Evolutionary conservation across 1,140 invertebrate genomes (phyloP).

Genomic region (Anoplophora glabripennis): DNA sequence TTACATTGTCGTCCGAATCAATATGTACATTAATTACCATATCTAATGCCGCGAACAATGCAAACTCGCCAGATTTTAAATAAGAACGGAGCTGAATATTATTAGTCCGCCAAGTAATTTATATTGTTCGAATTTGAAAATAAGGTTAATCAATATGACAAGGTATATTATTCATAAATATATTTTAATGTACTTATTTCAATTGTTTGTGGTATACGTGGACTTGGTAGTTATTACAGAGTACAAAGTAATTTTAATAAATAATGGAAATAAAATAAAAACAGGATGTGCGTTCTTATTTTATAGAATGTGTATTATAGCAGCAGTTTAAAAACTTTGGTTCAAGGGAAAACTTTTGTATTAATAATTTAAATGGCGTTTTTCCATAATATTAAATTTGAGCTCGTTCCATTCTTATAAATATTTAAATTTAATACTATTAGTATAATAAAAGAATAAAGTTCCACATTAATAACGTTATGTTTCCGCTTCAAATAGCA

Average conservation of each 20-base stretch:
- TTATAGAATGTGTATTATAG: constrained; percentile 23
- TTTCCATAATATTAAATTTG: neutral
- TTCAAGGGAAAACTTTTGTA: constrained; percentile 10
- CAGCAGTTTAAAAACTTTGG: constrained; percentile 14
- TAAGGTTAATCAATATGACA: too few species aligned
- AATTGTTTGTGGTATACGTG: too few species aligned
- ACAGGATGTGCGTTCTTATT: constrained; percentile 19
- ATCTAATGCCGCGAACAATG: too few species aligned
- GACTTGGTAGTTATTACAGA: too few species aligned
- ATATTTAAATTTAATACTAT: constrained; percentile 1
- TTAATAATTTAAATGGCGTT: constrained; percentile 1
- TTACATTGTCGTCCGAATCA: too few species aligned
- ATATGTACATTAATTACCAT: too few species aligned
- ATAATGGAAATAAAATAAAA: constrained; percentile 17
- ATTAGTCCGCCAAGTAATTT: too few species aligned
- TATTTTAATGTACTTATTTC: too few species aligned
- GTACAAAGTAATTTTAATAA: constrained; percentile 13
- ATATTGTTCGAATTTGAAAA: too few species aligned
- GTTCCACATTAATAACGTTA: constrained; percentile 6
- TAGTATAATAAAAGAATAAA: constrained; percentile 2
- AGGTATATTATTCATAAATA: too few species aligned
- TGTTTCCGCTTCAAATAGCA: constrained; percentile 7
- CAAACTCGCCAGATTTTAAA: too few species aligned
- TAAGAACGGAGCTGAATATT: too few species aligned
- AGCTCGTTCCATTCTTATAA: neutral